Evolutionary conservation across 2,797 vertebrate genomes (phyloP), one percentile per base, ranked within the genome.

Genomic region (Chloroceryle inda): DNA sequence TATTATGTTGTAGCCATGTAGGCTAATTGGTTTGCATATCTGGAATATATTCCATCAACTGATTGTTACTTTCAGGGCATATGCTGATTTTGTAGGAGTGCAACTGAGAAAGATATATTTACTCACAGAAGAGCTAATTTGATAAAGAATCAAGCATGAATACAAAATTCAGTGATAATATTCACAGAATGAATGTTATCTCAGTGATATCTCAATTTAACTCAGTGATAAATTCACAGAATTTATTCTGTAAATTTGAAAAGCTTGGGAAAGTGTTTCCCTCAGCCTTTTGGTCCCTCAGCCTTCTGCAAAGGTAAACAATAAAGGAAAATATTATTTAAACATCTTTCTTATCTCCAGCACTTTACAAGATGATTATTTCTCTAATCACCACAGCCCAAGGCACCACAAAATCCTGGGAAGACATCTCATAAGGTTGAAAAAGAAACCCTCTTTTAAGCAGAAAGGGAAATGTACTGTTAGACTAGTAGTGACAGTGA

Each of bases 171-270:
- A 35, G 79, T 0, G 55, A 94, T 89, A 92, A 73, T 42, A 88
- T 84, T 94, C 73, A 78, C 6, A 18, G 20, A 50, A 84, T 66
- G 68, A 91, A 96, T 93, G 40, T 40, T 40, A 40, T 40, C 40
- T 40, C 40, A 40, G 40, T 15, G 40, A 40, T 40, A 40, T 40
- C 40, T 40, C 40, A 40, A 15, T 40, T 40, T 40, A 40, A 40
- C 40, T 40, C 40, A 40, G 40, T 40, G 40, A 40, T 40, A 40
- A 40, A 40, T 40, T 40, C 40, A 40, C 40, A 40, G 68, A 91
- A 96, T 93, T 92, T 93, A 75, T 73, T 91, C 52, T 68, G 73
- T 77, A 89, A 91, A 92, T 92, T 83, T 88, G 73, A 89, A 95
- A 92, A 91, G 24, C 55, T 89, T 75, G 31, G 31, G 53, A 75